Evolutionary conservation across 2,797 vertebrate genomes (phyloP), one percentile per base, ranked within the genome.

Genomic region (Mionectes olivaceus): DNA sequence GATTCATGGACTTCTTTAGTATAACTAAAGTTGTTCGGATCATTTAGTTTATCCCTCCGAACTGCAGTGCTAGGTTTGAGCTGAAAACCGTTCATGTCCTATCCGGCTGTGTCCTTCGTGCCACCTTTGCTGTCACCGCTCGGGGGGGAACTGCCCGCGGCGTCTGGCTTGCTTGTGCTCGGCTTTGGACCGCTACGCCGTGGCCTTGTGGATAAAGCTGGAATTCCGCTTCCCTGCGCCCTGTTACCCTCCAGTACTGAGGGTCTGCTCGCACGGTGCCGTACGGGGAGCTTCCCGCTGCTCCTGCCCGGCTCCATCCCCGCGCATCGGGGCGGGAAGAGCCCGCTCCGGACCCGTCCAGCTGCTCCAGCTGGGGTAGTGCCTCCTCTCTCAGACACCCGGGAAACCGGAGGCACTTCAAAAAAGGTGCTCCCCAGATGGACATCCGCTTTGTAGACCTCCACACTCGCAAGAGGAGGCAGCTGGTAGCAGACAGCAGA

Each of bases 361-460:
- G 52, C 52, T 21, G 11, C n/a, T 14, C 22, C 28, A 2, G 21
- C 4, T 3, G 33, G 25, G 59, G 70, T 19, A 8, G n/a, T 1
- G 9, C 10, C 25, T 5, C 23, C 70, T 5, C 11, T 19, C 19
- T 35, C n/a, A 2, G 27, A 5, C 27, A 16, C 27, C 16, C 4
- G 1, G 1, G 33, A 61, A 43, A 6, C n/a, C n/a, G 53, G 16
- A n/a, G 7, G 17, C 15, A 4, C n/a, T n/a, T 5, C 13, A 30
- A 2, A 24, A 37, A 22, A 7, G 13, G 13, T 0, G 35, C 16
- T 3, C 30, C 13, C 4, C 17, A 59, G 33, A 4, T 4, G 11
- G 53, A 10, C 0, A 2, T 17, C 49, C 7, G 0, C 7, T 18
- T 24, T 22, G 7, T 1, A 39, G 10, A 4, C 24, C 35, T 22